Conservation (phyloP, 2,888 invertebrate genomes). For the Helicoverpa assulta region DNA sequence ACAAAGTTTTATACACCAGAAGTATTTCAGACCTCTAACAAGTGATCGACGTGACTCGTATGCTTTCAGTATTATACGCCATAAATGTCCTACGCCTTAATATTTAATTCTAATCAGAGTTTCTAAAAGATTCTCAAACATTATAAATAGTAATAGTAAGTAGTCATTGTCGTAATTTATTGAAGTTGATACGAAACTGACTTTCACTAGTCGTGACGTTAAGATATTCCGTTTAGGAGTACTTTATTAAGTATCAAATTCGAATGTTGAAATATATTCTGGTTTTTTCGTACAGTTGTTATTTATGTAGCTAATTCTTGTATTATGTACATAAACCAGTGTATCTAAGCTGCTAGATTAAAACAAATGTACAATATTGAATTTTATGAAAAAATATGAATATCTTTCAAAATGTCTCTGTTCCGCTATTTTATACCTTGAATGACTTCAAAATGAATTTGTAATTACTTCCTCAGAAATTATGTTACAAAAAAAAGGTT, state of each 20-base stretch:
- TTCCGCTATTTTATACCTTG: not conserved
- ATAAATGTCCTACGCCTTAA: conserved; percentile 39
- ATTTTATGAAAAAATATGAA: not conserved
- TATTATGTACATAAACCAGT: conserved; percentile 55
- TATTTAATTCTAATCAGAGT: conserved; percentile 58
- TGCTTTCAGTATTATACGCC: conserved; percentile 34
- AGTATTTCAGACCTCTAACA: conserved; percentile 3
- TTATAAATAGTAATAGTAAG: conserved; percentile 37
- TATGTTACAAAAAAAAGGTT: too few species aligned
- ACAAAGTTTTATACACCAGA: conserved; percentile 1
- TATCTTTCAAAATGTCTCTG: not conserved
- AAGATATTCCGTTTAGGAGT: conserved; percentile 25
- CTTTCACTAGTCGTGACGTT: conserved; percentile 71
- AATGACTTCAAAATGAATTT: too few species aligned
- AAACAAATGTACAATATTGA: conserved; percentile 1
- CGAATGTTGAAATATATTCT: conserved; percentile 26
- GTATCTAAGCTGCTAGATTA: conserved; percentile 18
- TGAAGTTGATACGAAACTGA: conserved; percentile 63
- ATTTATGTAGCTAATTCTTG: conserved; percentile 40
- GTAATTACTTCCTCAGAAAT: too few species aligned
- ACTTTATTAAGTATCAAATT: conserved; percentile 28
- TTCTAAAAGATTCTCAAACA: conserved; percentile 65
- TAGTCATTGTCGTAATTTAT: conserved; percentile 68
- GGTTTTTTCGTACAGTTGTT: conserved; percentile 27
- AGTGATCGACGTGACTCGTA: conserved; percentile 1